Base-by-base conservation (phyloP, 2,797 vertebrate genomes). In the Propithecus perrieri region DNA sequence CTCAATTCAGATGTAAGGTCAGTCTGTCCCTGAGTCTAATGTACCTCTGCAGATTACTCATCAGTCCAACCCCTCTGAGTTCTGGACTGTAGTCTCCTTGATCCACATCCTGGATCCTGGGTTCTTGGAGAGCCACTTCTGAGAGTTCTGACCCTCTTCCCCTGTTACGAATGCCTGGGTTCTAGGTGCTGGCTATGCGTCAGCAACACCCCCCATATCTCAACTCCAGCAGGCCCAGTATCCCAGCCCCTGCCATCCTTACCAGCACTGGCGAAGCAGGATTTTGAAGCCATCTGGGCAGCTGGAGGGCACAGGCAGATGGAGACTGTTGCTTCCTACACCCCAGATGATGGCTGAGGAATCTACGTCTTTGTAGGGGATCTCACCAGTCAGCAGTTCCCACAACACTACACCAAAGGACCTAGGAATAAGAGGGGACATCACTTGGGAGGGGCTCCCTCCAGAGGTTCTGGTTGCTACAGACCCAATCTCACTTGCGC, bases 301-400 rank as follows among this genome's bases (percentile, higher is more conserved):
- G 98, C 99, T 99, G 69, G 99, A 99, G 38, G 99, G 99, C 5
- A 99, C 99, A 8, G 99, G 99, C 97, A 99, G 99, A 98, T 99
- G 99, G 26, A 99, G 99, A 98, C 99, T 99, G 98, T 99, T 99
- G 98, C 99, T 99, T 75, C 99, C 99, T 78, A 99, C 99, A 5
- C 99, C 99, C 99, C 99, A 99, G 97, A 99, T 99, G 88, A 99
- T 99, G 93, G 99, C 99, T 0, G 99, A 99, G 4, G 99, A 99
- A 97, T 99, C 99, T 96, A 99, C 99, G 0, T 99, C 99, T 98
- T 99, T 99, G 98, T 99, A 99, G 86, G 99, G 99, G 96, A 99
- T 99, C 98, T 99, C 99, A 0, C 99, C 99, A 0, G 99, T 99
- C 97, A 99, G 98, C 98, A 99, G 99, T 99, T 99, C 99, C 99